These are phyloP conservation scores for Helicoverpa zea DNA, from an alignment of 1,140 invertebrate species.

Conservation along the genomic window DNA sequence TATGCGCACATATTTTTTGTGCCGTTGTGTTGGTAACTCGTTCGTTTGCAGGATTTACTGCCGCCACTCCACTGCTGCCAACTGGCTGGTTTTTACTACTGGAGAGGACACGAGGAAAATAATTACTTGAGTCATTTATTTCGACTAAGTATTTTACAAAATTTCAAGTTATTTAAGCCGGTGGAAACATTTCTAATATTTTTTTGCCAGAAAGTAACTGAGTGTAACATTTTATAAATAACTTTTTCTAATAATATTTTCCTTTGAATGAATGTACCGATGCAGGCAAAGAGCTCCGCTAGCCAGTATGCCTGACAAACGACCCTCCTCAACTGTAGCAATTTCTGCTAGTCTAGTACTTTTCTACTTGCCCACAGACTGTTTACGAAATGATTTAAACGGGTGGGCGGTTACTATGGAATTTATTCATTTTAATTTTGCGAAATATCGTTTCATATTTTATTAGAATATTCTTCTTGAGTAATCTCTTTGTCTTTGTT, in stretches of 20 bases:
- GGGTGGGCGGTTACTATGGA: not conserved
- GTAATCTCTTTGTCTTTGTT: slow-evolving; percentile 18
- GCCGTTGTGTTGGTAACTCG: not conserved
- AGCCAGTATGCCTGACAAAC: slow-evolving; percentile 25
- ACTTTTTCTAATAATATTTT: too few relatives aligned
- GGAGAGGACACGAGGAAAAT: not conserved
- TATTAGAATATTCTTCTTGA: not conserved
- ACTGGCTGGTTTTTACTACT: not conserved
- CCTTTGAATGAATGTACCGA: not conserved
- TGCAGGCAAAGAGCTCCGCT: not conserved
- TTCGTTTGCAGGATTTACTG: slow-evolving; percentile 3
- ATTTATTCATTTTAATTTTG: slow-evolving; percentile 3
- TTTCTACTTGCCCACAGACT: not conserved
- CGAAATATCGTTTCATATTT: slow-evolving; percentile 5
- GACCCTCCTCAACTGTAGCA: slow-evolving; percentile 4
- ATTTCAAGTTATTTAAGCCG: too few relatives aligned
- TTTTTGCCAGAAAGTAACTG: too few relatives aligned
- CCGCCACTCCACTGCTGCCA: not conserved
- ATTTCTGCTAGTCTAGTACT: slow-evolving; percentile 22
- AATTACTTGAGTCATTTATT: not conserved
- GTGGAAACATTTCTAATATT: too few relatives aligned
- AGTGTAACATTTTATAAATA: too few relatives aligned
- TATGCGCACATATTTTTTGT: slow-evolving; percentile 23
- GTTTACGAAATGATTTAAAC: not conserved
- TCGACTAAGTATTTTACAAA: not conserved